Conservation (phyloP, 2,888 invertebrate species). For the Rhingia campestris region DNA sequence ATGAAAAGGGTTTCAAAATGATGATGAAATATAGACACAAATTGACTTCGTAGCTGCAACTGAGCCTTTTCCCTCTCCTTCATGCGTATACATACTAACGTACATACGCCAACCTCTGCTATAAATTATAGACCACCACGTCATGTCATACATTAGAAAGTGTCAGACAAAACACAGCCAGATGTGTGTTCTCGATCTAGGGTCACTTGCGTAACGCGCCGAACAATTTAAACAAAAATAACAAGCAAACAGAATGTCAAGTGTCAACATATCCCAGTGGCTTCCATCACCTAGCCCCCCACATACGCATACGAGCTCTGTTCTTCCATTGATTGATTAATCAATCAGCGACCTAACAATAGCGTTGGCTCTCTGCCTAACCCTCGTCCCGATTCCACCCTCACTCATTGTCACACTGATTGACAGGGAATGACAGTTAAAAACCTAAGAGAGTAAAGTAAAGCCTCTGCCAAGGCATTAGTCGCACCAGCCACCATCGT, state of each 20-base stretch:
- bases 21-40: too few species aligned
- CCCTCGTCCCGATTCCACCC: slow-evolving; percentile 15
- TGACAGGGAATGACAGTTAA: slow-evolving; percentile 50
- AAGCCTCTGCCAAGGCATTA: slow-evolving; percentile 4
- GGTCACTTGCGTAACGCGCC: slow-evolving; percentile 29
- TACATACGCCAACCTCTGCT: too few species aligned
- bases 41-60: too few species aligned
- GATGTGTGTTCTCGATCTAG: background rate
- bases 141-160: background rate
- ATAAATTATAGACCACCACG: too few species aligned
- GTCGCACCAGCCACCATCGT: background rate
- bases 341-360: slow-evolving; percentile 37
- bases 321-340: slow-evolving; percentile 45
- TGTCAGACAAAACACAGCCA: background rate
- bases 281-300: background rate
- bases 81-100: too few species aligned
- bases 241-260: slow-evolving; percentile 39
- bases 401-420: slow-evolving; percentile 39
- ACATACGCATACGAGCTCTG: slow-evolving; percentile 1
- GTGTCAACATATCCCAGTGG: slow-evolving; percentile 30
- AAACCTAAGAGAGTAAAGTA: slow-evolving; percentile 16
- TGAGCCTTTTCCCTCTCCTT: too few species aligned
- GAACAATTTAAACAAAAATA: background rate
- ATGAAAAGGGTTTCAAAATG: too few species aligned
- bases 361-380: slow-evolving; percentile 3